Evolutionary conservation across 1,140 invertebrate genomes (phyloP).

Genomic region (Trypoxylus dichotomus): DNA sequence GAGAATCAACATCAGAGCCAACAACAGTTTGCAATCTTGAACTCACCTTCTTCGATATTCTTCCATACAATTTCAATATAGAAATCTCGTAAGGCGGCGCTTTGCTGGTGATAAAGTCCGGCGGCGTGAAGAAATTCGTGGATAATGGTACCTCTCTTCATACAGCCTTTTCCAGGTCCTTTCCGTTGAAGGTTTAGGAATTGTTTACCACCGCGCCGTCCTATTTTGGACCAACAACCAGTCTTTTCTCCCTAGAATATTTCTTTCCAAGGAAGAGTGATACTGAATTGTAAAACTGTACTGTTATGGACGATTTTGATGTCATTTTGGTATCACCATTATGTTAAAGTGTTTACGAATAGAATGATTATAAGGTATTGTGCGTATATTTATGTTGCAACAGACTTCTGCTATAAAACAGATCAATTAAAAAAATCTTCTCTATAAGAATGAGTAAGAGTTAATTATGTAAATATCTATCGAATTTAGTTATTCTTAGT

Average conservation of each 20-base stretch:
- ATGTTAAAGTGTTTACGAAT: no score
- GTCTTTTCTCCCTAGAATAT: not conserved
- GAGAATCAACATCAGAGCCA: no score
- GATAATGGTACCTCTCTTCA: not conserved
- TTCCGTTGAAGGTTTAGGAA: not conserved
- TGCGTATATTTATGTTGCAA: no score
- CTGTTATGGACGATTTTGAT: no score
- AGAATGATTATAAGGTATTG: no score
- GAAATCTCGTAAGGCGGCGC: not conserved
- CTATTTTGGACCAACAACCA: slow-evolving; percentile 5
- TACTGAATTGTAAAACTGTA: no score
- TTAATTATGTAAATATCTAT: no score
- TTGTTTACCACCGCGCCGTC: not conserved
- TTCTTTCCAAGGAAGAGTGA: not conserved
- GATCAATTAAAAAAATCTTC: no score
- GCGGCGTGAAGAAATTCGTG: slow-evolving; percentile 20
- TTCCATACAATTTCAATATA: slow-evolving; percentile 2
- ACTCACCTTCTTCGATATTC: not conserved
- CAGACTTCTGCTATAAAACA: no score
- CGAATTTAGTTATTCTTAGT: no score
- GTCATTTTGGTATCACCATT: no score
- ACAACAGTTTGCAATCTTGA: not conserved
- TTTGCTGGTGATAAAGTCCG: slow-evolving; percentile 16
- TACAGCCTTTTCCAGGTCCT: not conserved
- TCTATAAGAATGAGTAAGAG: no score